These are phyloP conservation scores for Bufo gargarizans DNA, from an alignment of 2,113 vertebrate genomes.

Conservation along the genomic window DNA sequence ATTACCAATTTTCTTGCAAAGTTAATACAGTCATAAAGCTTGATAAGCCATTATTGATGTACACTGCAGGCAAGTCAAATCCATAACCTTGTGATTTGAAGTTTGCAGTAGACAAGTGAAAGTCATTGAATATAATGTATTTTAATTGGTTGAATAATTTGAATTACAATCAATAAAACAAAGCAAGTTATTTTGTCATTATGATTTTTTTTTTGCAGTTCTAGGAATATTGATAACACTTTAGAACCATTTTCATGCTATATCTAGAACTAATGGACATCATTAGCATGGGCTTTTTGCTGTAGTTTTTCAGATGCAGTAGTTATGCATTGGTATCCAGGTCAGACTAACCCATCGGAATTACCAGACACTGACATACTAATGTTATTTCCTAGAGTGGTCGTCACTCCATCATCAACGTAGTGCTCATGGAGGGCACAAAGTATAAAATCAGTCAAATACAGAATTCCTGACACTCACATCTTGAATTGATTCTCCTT, in stretches of 20 bases:
- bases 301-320: too few species aligned
- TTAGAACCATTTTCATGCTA: not conserved
- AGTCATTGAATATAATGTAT: not conserved
- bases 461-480: too few species aligned
- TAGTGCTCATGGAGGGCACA: too few species aligned
- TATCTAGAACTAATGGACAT: not conserved
- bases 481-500: too few species aligned
- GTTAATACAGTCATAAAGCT: not conserved
- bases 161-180: not conserved
- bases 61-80: not conserved
- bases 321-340: too few species aligned
- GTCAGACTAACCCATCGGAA: too few species aligned
- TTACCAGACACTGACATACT: too few species aligned
- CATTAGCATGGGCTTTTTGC: too few species aligned
- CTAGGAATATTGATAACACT: not conserved
- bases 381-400: too few species aligned
- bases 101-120: constrained; percentile 5
- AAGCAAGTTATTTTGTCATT: not conserved
- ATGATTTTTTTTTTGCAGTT: not conserved
- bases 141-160: not conserved
- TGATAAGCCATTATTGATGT: not conserved
- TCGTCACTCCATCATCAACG: too few species aligned
- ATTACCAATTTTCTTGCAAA: not conserved
- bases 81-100: not conserved
- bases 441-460: too few species aligned